Base-by-base conservation (phyloP, 2,797 vertebrate species). In the Neomorphus geoffroyi region DNA sequence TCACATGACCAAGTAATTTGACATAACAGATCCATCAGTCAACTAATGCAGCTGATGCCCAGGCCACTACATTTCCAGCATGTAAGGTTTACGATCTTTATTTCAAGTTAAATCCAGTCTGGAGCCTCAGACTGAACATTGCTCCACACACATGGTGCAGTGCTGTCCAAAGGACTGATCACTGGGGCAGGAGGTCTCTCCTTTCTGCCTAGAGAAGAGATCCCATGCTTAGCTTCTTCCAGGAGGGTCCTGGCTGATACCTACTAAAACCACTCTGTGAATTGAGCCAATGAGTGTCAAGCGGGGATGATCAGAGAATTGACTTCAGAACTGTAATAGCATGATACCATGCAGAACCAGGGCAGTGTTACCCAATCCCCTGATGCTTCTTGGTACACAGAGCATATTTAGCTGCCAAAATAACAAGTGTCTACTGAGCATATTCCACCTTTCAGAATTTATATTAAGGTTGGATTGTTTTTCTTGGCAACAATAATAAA, bases 361-460 rank as follows among this genome's bases (percentile, higher is more conserved):
- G 60, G 33, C 39, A 87, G 51, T 35, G 83, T 62, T 71, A 89
- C 22, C n/a, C 67, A 89, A 23, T 21, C 32, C 50, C 53, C 58
- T 0, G 0, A 71, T 11, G 64, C 23, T 71, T 69, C 57, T 46
- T 43, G 10, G n/a, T 73, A 73, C 23, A 75, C 21, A 71, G 11
- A 93, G 22, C 93, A 75, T 15, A 69, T 30, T 80, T 11, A 90
- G 45, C 53, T 80, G 53, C 27, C 72, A 92, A 86, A 88, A 3
- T 37, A 75, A 56, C 3, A 79, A 91, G 50, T 14, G 10, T 75
- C 74, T 75, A 71, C 75, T 7, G 5, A 89, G 46, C 3, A 3
- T 64, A 89, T 23, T 82, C 41, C 46, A 93, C 28, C 39, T 71
- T 69, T 58, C 50, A 77, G 24, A 66, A 75, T 62, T 78, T 33